A percentile compares a stretch with the other conserved stretches of the same genome.
These are phyloP conservation scores for Loris lydekkerianus DNA, from an alignment of 2,797 vertebrate genomes.

Conservation along the genomic window DNA sequence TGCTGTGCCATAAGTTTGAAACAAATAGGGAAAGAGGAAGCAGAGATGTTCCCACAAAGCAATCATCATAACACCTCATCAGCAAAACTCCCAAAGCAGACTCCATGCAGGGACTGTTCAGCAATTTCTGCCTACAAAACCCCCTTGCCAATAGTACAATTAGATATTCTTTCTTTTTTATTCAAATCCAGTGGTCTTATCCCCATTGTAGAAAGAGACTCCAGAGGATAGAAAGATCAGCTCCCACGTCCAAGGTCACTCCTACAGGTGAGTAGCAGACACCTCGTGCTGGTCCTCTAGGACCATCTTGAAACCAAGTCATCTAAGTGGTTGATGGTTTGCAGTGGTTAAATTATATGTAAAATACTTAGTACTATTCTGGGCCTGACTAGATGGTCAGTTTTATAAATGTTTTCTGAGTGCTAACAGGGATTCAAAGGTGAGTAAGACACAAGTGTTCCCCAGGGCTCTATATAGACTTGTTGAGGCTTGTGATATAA, in stretches of 20 bases:
- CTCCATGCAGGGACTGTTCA: neutral
- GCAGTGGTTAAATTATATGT: neutral
- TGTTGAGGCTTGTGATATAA: neutral
- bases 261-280: constrained; percentile 17
- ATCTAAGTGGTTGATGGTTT: neutral
- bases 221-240: constrained; percentile 16
- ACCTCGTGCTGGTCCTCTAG: neutral
- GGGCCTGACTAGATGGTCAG: neutral
- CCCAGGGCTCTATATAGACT: neutral
- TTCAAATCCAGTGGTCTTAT: neutral
- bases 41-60: neutral
- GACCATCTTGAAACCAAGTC: constrained; percentile 53
- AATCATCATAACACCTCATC: neutral
- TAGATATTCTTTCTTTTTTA: constrained; percentile 11
- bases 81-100: neutral
- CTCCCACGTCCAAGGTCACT: neutral
- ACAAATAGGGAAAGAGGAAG: neutral
- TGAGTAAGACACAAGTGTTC: neutral
- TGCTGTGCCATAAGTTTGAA: constrained; percentile 35
- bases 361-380: neutral
- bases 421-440: neutral
- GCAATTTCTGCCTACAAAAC: constrained; percentile 33
- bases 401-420: constrained; percentile 27
- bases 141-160: neutral
- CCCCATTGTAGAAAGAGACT: neutral